Evolutionary conservation across 2,888 invertebrate genomes (phyloP).

Genomic region (Hermodice carunculata): DNA sequence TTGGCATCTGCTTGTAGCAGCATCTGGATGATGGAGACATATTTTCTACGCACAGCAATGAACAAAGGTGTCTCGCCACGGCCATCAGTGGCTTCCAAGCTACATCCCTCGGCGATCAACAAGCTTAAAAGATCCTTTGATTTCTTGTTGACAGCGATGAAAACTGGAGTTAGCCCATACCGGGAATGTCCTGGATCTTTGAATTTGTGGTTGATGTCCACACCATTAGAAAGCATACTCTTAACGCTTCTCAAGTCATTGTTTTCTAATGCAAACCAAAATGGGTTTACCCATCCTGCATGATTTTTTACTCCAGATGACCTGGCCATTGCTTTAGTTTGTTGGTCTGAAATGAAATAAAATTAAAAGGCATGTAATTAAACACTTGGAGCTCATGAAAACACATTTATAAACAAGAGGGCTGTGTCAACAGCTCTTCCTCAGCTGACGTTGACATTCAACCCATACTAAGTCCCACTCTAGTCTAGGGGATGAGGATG

Average conservation of each 20-base stretch:
- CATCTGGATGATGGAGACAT: conserved; percentile 24
- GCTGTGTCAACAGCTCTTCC: too few species aligned
- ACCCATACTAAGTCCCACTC: too few species aligned
- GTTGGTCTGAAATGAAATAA: too few species aligned
- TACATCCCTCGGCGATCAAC: conserved; percentile 11
- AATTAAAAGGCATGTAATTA: too few species aligned
- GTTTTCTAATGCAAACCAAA: conserved; percentile 32
- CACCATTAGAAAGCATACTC: conserved; percentile 14
- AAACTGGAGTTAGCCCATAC: conserved; percentile 23
- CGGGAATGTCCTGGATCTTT: conserved; percentile 26
- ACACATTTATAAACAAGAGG: too few species aligned
- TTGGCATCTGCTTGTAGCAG: conserved; percentile 12
- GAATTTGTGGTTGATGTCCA: conserved; percentile 27
- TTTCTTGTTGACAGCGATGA: conserved; percentile 30
- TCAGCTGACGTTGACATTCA: too few species aligned
- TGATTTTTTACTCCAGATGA: too few species aligned
- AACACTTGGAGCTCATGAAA: too few species aligned
- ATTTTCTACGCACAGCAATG: conserved; percentile 24
- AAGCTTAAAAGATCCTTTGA: conserved; percentile 13
- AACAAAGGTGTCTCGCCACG: conserved; percentile 30
- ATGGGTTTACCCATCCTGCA: conserved; percentile 31
- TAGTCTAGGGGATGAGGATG: too few species aligned
- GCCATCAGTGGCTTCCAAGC: conserved; percentile 15
- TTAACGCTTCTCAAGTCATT: conserved; percentile 24
- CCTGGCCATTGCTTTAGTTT: too few species aligned